Base-by-base conservation (phyloP, 2,113 vertebrate genomes). In the Aramus guarauna region DNA sequence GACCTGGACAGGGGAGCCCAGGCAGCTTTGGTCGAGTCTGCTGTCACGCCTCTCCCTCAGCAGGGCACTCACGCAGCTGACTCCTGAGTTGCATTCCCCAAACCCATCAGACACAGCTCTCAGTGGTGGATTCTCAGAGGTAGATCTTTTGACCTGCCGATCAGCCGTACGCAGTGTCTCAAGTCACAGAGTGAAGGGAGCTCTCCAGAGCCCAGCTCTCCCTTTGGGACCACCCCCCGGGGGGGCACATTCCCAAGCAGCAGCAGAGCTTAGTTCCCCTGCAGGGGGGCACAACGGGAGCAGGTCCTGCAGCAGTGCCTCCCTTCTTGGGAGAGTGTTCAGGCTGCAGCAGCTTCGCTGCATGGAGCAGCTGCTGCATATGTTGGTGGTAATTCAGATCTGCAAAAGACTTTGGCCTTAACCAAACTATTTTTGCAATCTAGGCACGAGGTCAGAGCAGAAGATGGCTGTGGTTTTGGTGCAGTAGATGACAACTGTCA, bases 201-300 rank as follows among this genome's bases (percentile, higher is more conserved):
- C 3, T 2, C 52, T 39, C 39, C 29, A 59, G 27, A 64, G 27
- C 20, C n/a, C 53, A 27, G 39, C 41, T 76, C 2, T 41, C 1
- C 0, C 20, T 36, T 52, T 20, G 39, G 24, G 4, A 41, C 20
- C 13, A 41, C 20, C 13, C 16, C 41, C 2, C 21, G 1, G 3
- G 12, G 15, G 13, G 36, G 4, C 45, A 39, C 11, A 11, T 55
- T 53, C 43, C 47, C 26, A 52, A 19, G 36, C 15, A 15, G 47
- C 41, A 60, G 29, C 8, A 24, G 67, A 91, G 27, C 9, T 29
- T 37, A 34, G 48, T 62, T 58, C n/a, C 9, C 37, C 85, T 1
- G 0, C 14, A 29, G 30, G 6, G 9, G 29, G 15, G 37, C 43
- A 16, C 1, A 3, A 6, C 7, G 0, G 37, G 18, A 58, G 34